Conservation (phyloP, 2,113 vertebrate species). For the Tretioscincus oriximinensis region DNA sequence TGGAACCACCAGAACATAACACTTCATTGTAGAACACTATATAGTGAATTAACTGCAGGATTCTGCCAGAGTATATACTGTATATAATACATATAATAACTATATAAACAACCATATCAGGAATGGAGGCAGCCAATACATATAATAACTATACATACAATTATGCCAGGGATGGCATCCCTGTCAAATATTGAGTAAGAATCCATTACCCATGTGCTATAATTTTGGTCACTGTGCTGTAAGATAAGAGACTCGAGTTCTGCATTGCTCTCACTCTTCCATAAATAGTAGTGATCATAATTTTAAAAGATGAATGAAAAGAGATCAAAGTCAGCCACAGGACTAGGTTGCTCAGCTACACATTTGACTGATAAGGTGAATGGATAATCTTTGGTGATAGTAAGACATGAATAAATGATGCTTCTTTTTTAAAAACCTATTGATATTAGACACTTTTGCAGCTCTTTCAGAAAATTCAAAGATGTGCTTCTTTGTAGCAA, state of each 20-base stretch:
- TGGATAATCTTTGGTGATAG: slow-evolving; percentile 45
- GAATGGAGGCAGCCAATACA: too few relatives aligned
- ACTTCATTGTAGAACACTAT: too few relatives aligned
- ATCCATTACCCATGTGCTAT: not conserved
- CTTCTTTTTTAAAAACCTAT: slow-evolving; percentile 16
- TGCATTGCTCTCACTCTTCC: not conserved
- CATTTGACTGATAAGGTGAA: slow-evolving; percentile 54
- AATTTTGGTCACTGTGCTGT: slow-evolving; percentile 3
- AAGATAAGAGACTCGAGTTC: not conserved
- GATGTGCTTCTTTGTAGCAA: slow-evolving; percentile 30
- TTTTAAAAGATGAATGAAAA: slow-evolving; percentile 44
- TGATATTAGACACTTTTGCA: slow-evolving; percentile 37
- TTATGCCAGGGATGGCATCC: too few relatives aligned
- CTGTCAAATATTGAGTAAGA: not conserved
- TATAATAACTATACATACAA: too few relatives aligned
- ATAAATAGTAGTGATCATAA: slow-evolving; percentile 36
- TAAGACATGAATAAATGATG: slow-evolving; percentile 42
- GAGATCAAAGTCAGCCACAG: slow-evolving; percentile 38
- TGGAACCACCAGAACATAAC: too few relatives aligned
- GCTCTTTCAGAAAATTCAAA: slow-evolving; percentile 43
- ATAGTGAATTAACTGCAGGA: too few relatives aligned
- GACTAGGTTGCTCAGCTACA: slow-evolving; percentile 38
- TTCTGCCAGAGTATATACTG: too few relatives aligned
- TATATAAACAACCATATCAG: too few relatives aligned
- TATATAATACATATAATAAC: too few relatives aligned